Evolutionary conservation across 2,888 invertebrate species (phyloP).

Genomic region (Tipula lateralis): DNA sequence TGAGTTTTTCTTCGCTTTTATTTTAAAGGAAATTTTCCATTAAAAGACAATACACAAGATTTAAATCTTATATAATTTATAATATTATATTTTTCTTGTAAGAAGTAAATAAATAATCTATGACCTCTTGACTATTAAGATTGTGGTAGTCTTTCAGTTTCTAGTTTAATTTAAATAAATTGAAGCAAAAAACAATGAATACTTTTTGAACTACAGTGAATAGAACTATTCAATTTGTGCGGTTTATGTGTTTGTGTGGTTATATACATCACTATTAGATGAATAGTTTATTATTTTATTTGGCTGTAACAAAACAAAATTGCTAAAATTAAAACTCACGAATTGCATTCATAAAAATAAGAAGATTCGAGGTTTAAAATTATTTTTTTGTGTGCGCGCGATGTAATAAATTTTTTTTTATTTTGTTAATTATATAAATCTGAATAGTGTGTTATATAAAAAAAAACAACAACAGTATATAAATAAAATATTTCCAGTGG

Average conservation of each 20-base stretch:
- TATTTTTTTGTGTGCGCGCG: neutral
- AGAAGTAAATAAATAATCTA: conserved; percentile 4
- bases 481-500: conserved; percentile 41
- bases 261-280: neutral
- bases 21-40: neutral
- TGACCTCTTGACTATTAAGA: conserved; percentile 9
- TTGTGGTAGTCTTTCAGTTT: conserved; percentile 24
- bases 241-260: neutral
- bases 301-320: conserved; percentile 27
- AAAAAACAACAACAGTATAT: neutral
- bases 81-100: too few species aligned
- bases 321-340: conserved; percentile 19
- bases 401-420: conserved; percentile 26
- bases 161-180: neutral
- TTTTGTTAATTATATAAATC: conserved; percentile 15
- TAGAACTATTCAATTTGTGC: neutral
- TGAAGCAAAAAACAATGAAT: neutral
- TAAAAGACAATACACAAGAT: neutral
- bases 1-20: too few species aligned
- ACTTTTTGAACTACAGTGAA: neutral
- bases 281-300: conserved; percentile 13
- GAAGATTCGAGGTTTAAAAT: conserved; percentile 21
- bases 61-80: neutral
- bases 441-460: conserved; percentile 4
- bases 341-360: conserved; percentile 24